Base-by-base conservation (phyloP, 2,797 vertebrate species). In the Eptatretus atami region DNA sequence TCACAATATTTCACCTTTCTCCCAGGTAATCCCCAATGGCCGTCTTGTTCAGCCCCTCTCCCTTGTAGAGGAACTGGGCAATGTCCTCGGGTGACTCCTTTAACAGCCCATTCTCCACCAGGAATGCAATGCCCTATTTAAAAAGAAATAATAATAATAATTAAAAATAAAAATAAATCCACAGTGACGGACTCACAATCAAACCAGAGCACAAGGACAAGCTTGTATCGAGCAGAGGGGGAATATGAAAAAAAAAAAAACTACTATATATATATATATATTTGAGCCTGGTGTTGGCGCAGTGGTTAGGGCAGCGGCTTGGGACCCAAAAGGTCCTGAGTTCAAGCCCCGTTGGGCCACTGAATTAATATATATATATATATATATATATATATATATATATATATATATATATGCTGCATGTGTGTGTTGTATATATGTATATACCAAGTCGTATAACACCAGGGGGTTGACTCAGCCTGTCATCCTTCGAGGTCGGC, bases 11-110 rank as follows among this genome's bases (percentile, higher is more conserved):
- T 81, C 74, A 87, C 87, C 86, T 78, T 74, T 96, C 87, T 44
- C 88, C 87, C 65, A 94, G 78, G 73, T 94, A 96, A 78, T 94
- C 86, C 66, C 88, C 88, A 14, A 95, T 94, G 69, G 83, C 84
- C 0, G 86, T 96, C 78, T 96, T 96, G 78, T 96, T 96, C 66
- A 95, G 78, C 65, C 88, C 88, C 72, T 95, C 86, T 64, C 86
- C 88, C 77, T 93, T 95, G 73, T 90, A 92, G 60, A 95, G 81
- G 76, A 95, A 94, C 78, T 86, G 85, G 65, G 88, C 78, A n/a
- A 94, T 84, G 68, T 86, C 85, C 69, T 86, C 86, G 1, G 88
- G 78, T 60, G 82, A 86, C 71, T 84, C 81, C 67, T 86, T 84
- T 61, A 96, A 78, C 70, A 96, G 82, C 74, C 88, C 84, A 3